phyloP scores from a whole-genome alignment of 2,888 invertebrate species.

The Anagyrus pseudococci region DNA sequence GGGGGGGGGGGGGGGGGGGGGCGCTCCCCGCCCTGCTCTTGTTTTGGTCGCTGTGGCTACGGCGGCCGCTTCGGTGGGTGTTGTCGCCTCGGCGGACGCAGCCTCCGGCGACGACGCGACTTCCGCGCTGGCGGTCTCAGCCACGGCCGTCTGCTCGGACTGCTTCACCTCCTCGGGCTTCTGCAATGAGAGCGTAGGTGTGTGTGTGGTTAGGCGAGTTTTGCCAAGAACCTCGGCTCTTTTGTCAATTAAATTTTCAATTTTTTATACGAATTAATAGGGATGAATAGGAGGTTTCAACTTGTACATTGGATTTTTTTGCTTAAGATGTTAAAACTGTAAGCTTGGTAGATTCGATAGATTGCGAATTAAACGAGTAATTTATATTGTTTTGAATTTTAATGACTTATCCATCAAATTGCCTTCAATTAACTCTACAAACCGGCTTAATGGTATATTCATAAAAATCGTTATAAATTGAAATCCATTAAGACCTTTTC shows the following conservation, averaged over 20 bases:
- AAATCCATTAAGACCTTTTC: too few species aligned
- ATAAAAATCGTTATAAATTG: too few species aligned
- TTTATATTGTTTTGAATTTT: too few species aligned
- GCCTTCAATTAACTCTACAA: too few species aligned
- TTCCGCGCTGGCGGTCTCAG: conserved; percentile 49
- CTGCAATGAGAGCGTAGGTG: conserved; percentile 22
- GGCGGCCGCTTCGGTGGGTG: conserved; percentile 56
- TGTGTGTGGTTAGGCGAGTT: conserved; percentile 11
- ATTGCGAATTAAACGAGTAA: not conserved
- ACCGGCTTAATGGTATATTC: too few species aligned
- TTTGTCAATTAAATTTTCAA: too few species aligned
- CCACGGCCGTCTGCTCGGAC: conserved; percentile 51
- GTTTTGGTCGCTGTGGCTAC: conserved; percentile 33
- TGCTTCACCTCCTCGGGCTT: conserved; percentile 41
- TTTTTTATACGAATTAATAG: not conserved
- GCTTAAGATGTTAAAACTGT: not conserved
- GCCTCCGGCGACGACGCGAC: conserved; percentile 17
- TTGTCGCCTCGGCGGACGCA: conserved; percentile 50
- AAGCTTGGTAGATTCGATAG: not conserved
- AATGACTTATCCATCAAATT: too few species aligned
- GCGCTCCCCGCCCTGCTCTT: too few species aligned
- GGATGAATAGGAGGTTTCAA: not conserved
- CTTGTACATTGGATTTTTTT: not conserved
- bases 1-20: conserved; percentile 54
- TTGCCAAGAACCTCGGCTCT: too few species aligned